Base-by-base conservation (phyloP, 2,797 vertebrate genomes). In the Borostomias antarcticus region DNA sequence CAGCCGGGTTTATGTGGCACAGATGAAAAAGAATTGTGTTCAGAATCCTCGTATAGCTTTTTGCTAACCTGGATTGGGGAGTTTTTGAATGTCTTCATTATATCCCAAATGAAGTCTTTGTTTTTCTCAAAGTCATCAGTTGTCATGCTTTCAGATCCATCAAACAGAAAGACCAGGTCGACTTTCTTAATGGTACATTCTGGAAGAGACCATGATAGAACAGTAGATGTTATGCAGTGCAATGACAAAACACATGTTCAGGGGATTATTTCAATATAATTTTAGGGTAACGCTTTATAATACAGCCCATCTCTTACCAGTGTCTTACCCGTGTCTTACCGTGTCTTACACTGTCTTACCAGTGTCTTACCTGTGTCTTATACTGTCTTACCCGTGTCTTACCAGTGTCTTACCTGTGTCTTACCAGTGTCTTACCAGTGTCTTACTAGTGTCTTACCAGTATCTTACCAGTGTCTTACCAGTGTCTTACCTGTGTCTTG, bases 131-230 rank as follows among this genome's bases (percentile, higher is more conserved):
- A 96, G 0, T 95, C 90, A 0, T 0, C 0, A 0, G 0, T 0
- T 0, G 8, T 76, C 88, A 96, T 83, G 78, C 94, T 94, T 11
- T 0, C 0, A 0, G 94, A 96, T 21, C 94, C 94, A 5, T 95
- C 94, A 43, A 95, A 93, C 1, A 95, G 84, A 85, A 95, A 95
- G 0, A 92, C 89, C 3, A 95, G 89, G 62, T 94, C 88, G 4
- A 94, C 91, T 0, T 78, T 82, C 68, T 90, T 85, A 75, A 93
- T 92, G 15, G 84, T 85, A 66, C 94, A 95, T 0, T 89, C 94
- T 95, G 78, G 21, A 54, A 60, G 63, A 66, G 60, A n/a, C 17
- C 15, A 43, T 11, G 3, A 5, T n/a, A 53, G 3, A 52, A 23
- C 21, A 0, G n/a, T 23, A 19, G 5, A 30, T 30, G 21, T 15